Evolutionary conservation across 2,113 vertebrate genomes (phyloP).

Genomic region (Scopus umbretta): DNA sequence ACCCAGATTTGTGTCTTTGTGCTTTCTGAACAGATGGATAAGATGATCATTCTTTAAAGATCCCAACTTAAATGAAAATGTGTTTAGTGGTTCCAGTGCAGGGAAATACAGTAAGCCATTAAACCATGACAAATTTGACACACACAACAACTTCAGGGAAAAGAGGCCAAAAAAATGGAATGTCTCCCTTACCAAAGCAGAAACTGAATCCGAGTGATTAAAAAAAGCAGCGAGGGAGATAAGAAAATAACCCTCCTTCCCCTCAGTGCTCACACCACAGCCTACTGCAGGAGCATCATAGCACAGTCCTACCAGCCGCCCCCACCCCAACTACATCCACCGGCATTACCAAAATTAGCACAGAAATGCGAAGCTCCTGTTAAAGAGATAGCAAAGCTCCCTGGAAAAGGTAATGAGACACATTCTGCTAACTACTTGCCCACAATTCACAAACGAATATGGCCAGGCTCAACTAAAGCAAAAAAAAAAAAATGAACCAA

Average conservation of each 20-base stretch:
- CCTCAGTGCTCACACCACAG: neutral
- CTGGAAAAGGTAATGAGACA: neutral
- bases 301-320: neutral
- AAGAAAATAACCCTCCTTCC: neutral
- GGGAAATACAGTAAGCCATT: conserved; percentile 47
- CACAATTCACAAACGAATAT: neutral
- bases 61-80: conserved; percentile 60
- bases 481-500: neutral
- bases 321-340: neutral
- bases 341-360: neutral
- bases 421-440: neutral
- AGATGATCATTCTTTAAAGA: conserved; percentile 64
- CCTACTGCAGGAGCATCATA: accelerated
- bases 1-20: conserved; percentile 56
- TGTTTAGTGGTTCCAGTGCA: conserved; percentile 44
- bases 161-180: conserved; percentile 36
- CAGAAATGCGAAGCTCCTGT: neutral
- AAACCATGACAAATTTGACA: conserved; percentile 56
- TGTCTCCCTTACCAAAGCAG: neutral
- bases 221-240: neutral
- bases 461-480: neutral
- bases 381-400: neutral
- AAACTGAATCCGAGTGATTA: neutral
- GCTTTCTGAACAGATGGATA: conserved; percentile 63
- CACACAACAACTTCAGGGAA: conserved; percentile 48